phyloP scores from a whole-genome alignment of 1,140 invertebrate species.

The Drosophila prosaltans region DNA sequence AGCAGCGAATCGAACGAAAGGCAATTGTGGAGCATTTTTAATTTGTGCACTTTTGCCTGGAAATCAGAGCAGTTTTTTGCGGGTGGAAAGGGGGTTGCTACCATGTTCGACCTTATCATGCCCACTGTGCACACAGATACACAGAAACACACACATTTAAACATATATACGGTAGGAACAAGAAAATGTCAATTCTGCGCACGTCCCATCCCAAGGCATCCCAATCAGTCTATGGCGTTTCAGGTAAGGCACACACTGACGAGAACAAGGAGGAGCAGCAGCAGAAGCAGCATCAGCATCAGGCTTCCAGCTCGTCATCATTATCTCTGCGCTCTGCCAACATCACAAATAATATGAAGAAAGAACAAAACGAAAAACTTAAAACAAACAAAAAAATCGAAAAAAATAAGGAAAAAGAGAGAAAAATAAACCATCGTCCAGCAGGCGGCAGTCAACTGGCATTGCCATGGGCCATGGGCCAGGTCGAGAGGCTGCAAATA shows the following conservation, averaged over 20 bases:
- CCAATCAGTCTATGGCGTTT: slow-evolving; percentile 76
- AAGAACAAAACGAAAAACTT: slow-evolving; percentile 39
- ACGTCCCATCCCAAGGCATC: slow-evolving; percentile 76
- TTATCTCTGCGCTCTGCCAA: slow-evolving; percentile 78
- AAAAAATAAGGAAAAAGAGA: slow-evolving; percentile 30
- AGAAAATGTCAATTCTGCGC: slow-evolving; percentile 76
- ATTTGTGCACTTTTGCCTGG: slow-evolving; percentile 72
- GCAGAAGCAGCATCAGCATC: slow-evolving; percentile 19
- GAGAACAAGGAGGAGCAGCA: slow-evolving; percentile 37
- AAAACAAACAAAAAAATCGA: slow-evolving; percentile 24
- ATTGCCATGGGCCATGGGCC: slow-evolving; percentile 21
- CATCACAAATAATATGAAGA: slow-evolving; percentile 80
- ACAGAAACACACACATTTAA: slow-evolving; percentile 56
- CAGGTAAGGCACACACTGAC: slow-evolving; percentile 53
- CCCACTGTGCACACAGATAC: slow-evolving; percentile 75
- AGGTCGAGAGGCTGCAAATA: slow-evolving; percentile 62
- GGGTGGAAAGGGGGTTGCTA: background rate
- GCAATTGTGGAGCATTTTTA: slow-evolving; percentile 74
- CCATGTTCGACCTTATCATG: slow-evolving; percentile 68
- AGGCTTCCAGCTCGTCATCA: slow-evolving; percentile 76
- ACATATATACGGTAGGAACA: background rate
- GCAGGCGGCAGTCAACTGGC: background rate
- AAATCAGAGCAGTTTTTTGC: slow-evolving; percentile 62
- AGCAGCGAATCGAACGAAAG: slow-evolving; percentile 44
- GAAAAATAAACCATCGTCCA: slow-evolving; percentile 43